Conservation (phyloP, 2,113 vertebrate genomes). For the Penelope pileata region DNA sequence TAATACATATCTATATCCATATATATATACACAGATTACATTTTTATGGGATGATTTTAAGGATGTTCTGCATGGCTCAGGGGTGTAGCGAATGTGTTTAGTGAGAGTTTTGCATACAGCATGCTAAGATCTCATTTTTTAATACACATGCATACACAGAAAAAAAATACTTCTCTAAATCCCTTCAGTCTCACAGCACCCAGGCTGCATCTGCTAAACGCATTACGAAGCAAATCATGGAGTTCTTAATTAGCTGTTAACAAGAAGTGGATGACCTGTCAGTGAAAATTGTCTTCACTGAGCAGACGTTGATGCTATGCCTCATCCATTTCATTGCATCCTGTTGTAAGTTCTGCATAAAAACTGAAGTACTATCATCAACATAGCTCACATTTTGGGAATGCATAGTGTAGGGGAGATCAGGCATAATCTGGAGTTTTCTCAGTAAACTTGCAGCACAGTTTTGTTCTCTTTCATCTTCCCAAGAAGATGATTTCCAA, state of each 20-base stretch:
- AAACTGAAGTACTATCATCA: not conserved
- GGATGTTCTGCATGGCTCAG: not conserved
- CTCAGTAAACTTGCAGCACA: not conserved
- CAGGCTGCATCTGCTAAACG: not conserved
- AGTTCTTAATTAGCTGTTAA: not conserved
- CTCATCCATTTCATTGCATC: not conserved
- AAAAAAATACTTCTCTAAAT: not conserved
- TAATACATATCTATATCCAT: too few relatives aligned
- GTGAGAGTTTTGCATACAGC: not conserved
- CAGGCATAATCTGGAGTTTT: not conserved
- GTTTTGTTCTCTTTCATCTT: not conserved
- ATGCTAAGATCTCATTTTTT: not conserved
- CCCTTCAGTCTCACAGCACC: not conserved
- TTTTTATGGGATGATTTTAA: not conserved
- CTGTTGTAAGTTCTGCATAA: not conserved
- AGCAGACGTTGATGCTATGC: not conserved
- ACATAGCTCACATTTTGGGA: not conserved
- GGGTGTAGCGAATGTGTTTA: not conserved
- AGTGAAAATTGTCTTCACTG: not conserved
- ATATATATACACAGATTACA: too few relatives aligned
- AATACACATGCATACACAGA: not conserved
- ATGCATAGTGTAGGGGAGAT: not conserved
- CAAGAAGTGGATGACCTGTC: not conserved
- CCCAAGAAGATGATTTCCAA: not conserved
- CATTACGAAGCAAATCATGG: not conserved